Evolutionary conservation across 2,113 vertebrate species (phyloP).

Genomic region (Indri indri): DNA sequence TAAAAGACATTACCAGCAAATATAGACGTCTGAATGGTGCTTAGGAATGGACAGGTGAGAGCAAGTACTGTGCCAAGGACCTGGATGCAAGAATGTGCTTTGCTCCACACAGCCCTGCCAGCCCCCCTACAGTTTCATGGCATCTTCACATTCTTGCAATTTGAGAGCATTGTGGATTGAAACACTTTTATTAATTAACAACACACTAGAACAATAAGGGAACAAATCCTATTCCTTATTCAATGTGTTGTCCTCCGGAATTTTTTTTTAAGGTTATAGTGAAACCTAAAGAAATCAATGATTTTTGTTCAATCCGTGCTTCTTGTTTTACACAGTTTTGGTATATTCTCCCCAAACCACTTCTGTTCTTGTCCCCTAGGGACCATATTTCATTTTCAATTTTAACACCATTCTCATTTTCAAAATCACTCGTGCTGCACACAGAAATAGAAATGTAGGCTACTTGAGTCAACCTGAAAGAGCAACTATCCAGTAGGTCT

Average conservation of each 20-base stretch:
- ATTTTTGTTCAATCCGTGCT: constrained; percentile 8
- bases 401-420: constrained; percentile 59
- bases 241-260: not conserved
- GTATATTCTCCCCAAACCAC: constrained; percentile 53
- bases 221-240: not conserved
- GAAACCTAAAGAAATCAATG: not conserved
- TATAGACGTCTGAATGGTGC: not conserved
- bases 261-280: not conserved
- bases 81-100: fast-evolving
- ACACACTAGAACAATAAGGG: not conserved
- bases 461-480: constrained; percentile 41
- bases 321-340: constrained; percentile 54
- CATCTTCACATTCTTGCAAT: not conserved
- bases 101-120: too few species aligned
- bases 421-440: constrained; percentile 23
- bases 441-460: constrained; percentile 32
- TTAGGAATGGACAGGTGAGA: not conserved
- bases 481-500: not conserved
- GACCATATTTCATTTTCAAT: constrained; percentile 68
- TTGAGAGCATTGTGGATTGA: not conserved
- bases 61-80: fast-evolving
- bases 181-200: not conserved
- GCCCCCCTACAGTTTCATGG: fast-evolving
- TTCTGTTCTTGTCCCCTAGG: constrained; percentile 63
- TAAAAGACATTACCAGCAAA: not conserved